phyloP scores from a whole-genome alignment of 2,113 vertebrate genomes.

The Thryonomys swinderianus region DNA sequence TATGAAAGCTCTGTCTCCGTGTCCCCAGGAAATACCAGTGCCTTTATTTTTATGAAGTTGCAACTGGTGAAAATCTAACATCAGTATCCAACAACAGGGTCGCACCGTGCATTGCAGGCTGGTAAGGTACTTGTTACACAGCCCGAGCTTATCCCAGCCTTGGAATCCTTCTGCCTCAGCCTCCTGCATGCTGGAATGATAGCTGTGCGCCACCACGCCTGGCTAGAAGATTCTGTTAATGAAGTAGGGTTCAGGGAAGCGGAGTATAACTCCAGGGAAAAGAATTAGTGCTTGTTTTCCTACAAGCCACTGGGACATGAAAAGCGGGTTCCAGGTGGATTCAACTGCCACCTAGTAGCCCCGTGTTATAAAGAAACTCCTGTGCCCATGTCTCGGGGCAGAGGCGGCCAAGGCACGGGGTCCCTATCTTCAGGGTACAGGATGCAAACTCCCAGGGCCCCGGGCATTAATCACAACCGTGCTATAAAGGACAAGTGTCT shows the following conservation, averaged over 20 bases:
- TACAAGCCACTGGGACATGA: not conserved
- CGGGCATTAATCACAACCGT: not conserved
- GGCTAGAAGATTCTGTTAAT: not conserved
- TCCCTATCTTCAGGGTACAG: not conserved
- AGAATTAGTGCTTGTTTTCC: not conserved
- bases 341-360: not conserved
- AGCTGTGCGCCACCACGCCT: not conserved
- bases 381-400: too few species aligned
- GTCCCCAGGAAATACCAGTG: not conserved
- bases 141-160: not conserved
- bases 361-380: not conserved
- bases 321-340: not conserved
- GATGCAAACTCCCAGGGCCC: not conserved
- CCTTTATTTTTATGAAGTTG: not conserved
- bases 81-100: not conserved
- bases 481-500: not conserved
- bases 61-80: constrained; percentile 19
- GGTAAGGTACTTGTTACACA: not conserved
- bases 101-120: not conserved
- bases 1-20: constrained; percentile 19
- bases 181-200: not conserved
- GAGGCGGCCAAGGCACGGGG: not conserved
- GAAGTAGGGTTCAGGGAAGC: not conserved
- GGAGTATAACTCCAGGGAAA: not conserved
- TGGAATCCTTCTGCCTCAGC: not conserved